Evolutionary conservation across 2,797 vertebrate species (phyloP), one percentile per base, ranked within the genome.

Genomic region (Merluccius polli): DNA sequence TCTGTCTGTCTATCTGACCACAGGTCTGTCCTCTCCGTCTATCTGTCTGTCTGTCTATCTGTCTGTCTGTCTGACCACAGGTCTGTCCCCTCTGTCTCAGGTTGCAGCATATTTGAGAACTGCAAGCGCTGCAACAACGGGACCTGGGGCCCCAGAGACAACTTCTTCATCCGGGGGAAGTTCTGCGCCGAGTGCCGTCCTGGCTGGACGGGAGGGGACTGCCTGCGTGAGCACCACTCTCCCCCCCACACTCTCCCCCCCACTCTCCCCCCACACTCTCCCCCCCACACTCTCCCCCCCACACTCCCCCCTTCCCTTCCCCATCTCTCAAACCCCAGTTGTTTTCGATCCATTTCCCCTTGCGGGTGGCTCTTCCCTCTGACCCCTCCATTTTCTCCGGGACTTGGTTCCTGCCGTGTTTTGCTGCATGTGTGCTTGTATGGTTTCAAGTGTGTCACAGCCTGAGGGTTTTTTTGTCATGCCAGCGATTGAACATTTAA

Each of bases 51-150:
- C 18, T 52, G 48, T n/a, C 48, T n/a, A 4, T 52, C 44, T 48
- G 44, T 18, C 44, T 73, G 16, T 68, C 36, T 74, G 12, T 27
- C 72, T 12, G 9, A 10, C 48, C 48, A 2, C 18, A 15, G 15
- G 44, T 72, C 30, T 59, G 48, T 31, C 16, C 63, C 72, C 44
- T 73, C 73, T 32, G 32, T 38, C 74, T 1, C 84, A 99, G 97
- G 98, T 69, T 99, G 97, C 88, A 97, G 96, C 88, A 95, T 99
- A 87, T 99, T 98, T 89, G 97, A 99, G 82, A 99, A 98, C 92
- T 99, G 98, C 87, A 99, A 96, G 87, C 93, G 94, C 29, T 99
- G 98, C 85, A 94, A 95, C 82, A 99, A 99, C 0, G 98, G 98
- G 59, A 98, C 98, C 0, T 99, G 98, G 98, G 95, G 94, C 13